Percentiles rank a stretch among this genome's conserved stretches.
Conservation (phyloP, 2,888 invertebrate species). For the Papilio protenor region DNA sequence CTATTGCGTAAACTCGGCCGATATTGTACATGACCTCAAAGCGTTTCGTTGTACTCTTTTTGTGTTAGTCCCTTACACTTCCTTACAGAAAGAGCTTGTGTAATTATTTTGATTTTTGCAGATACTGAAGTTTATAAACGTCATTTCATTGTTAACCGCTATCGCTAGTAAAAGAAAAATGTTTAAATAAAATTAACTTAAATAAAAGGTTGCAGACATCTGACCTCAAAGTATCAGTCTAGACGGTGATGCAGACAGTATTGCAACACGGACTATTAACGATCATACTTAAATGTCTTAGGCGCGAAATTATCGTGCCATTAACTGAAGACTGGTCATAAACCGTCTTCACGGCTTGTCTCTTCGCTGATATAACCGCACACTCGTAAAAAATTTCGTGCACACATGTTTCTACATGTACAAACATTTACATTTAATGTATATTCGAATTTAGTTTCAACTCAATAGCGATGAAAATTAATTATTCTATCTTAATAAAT, state of each 20-base stretch:
- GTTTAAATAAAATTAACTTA: not conserved
- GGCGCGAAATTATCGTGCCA: conserved; percentile 15
- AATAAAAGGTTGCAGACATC: not conserved
- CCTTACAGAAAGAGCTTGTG: no score
- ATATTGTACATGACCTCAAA: not conserved
- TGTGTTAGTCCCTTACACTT: no score
- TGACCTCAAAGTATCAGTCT: conserved; percentile 18
- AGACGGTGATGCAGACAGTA: conserved; percentile 31
- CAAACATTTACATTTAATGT: conserved; percentile 20
- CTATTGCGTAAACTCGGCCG: not conserved
- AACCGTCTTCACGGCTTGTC: conserved; percentile 12
- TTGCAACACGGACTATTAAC: conserved; percentile 30
- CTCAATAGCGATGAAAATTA: no score
- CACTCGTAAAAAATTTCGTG: conserved; percentile 14
- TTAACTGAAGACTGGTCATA: conserved; percentile 26
- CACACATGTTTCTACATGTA: not conserved
- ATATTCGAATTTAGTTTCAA: not conserved
- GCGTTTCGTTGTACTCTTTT: not conserved
- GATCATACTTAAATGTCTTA: conserved; percentile 21
- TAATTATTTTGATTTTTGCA: not conserved
- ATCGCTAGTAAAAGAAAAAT: not conserved
- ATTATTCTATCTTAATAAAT: no score
- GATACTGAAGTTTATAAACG: not conserved
- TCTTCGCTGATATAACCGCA: not conserved
- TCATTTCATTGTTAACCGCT: not conserved